Evolutionary conservation across 2,113 vertebrate species (phyloP), one percentile per base, ranked within the genome.

Genomic region (Nymphicus hollandicus): DNA sequence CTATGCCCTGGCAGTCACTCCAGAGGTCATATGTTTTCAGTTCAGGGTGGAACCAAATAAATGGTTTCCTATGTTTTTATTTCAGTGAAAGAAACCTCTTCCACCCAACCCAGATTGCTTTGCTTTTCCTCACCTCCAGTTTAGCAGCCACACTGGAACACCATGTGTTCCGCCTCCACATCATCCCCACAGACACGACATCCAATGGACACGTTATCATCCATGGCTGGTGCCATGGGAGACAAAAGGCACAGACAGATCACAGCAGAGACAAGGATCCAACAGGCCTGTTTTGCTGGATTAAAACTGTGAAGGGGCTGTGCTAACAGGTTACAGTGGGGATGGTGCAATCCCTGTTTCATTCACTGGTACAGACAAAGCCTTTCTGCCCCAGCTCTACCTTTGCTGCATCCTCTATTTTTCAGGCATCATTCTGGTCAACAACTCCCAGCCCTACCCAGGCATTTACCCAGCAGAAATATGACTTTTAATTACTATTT

Each of bases 401-500:
- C 78, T 74, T 56, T 1, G 2, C 80, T 68, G 20, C 56, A 65
- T 53, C 84, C 61, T 85, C 88, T 27, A 0, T 13, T n/a, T 88
- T 72, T 69, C 74, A 86, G 66, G 78, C 88, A 65, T 82, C 88
- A 80, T 85, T 35, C 35, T 82, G 44, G 83, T 55, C 69, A 83
- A 3, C 65, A 47, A 0, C 64, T 95, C 92, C 86, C 81, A 88
- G 88, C 49, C 58, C 72, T 77, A 68, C 88, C 88, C 76, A 82
- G 78, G 70, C 89, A 41, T 85, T 96, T 95, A 83, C 81, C 94
- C 68, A 71, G 79, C 79, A 97, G 94, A 96, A 94, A 95, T 88
- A 96, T 0, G 71, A 86, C 95, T 96, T 97, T 96, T 96, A 97
- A 97, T 96, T 96, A 93, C 96, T 86, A 49, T 69, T 95, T 97